Base-by-base conservation (phyloP, 2,113 vertebrate species). In the Buteo buteo region DNA sequence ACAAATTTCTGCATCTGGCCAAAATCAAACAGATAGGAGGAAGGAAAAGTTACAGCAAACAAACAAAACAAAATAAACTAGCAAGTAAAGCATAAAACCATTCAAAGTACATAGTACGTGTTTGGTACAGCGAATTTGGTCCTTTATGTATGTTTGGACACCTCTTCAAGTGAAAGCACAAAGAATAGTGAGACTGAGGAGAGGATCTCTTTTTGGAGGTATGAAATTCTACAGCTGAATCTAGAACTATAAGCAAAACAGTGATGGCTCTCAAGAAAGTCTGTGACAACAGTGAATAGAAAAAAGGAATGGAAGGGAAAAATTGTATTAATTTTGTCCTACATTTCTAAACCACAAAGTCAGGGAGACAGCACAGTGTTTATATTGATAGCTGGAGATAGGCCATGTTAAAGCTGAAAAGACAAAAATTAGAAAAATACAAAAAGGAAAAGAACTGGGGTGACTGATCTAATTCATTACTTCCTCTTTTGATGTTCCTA, bases 31-130 rank as follows among this genome's bases (percentile, higher is more conserved):
- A 52, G 14, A 66, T 1, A 66, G 57, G 40, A 89, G 17, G 28
- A 78, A 92, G 29, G 7, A 89, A 74, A 94, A 93, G n/a, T 57
- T 47, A 70, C 22, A 81, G 59, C n/a, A 91, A 95, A 88, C 10
- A 69, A 89, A 40, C 9, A 54, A 78, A 66, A 6, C 19, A 31
- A 74, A 87, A 78, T 31, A 59, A 91, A 93, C 7, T 3, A 62
- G 31, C 31, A 91, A 71, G 49, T 21, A 80, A 91, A 85, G 24
- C 72, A 81, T 21, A 26, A 72, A 84, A 9, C 21, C 44, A 73
- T 22, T 45, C 9, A 18, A 88, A 71, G 26, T 42, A 36, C 19
- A 26, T 5, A 70, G 20, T 32, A 52, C 10, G 6, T 3, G 22
- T 62, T 76, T 72, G 61, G 52, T n/a, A 78, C 40, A 62, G 55